Base-by-base conservation (phyloP, 2,113 vertebrate genomes). In the Rhegmatorhina hoffmannsi region DNA sequence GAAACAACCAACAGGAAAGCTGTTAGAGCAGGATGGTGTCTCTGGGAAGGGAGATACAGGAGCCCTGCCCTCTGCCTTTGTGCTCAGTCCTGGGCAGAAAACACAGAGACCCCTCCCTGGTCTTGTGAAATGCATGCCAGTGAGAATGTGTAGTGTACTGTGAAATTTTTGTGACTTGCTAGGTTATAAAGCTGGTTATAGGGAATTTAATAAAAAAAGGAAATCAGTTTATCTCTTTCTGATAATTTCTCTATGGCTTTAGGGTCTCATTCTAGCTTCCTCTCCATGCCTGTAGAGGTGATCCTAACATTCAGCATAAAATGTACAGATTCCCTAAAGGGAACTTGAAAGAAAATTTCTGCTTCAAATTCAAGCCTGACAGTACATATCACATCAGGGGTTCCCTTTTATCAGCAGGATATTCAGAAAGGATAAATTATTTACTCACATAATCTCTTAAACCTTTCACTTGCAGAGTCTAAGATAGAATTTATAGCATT, bases 381-480 rank as follows among this genome's bases (percentile, higher is more conserved):
- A 93, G 94, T 84, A 87, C 74, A 72, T 83, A 97, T 95, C 87
- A 92, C 82, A 91, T 95, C 70, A 89, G 92, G 84, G 89, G 78
- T 93, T 93, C 95, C 87, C 95, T 95, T 97, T 97, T 96, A 92
- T 95, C 95, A 92, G 90, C 94, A 96, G 81, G 94, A 96, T 97
- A 96, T 94, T 96, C 97, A 97, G 92, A 92, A 80, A 95, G 92
- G 94, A 93, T 92, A 88, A 94, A 94, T 97, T 96, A 97, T 97
- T 97, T 97, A 97, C 94, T 96, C 89, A 53, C 67, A 66, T 93
- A 95, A 96, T 97, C 96, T 97, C 92, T 97, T 97, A 95, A 97
- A 95, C 95, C 83, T 96, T 94, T 90, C 93, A 93, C 83, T 90
- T 96, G 83, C 89, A 95, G 93, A 76, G 64, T 86, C 95, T 83